Evolutionary conservation across 1,140 invertebrate species (phyloP).

Genomic region (Conopomorpha cramerella): DNA sequence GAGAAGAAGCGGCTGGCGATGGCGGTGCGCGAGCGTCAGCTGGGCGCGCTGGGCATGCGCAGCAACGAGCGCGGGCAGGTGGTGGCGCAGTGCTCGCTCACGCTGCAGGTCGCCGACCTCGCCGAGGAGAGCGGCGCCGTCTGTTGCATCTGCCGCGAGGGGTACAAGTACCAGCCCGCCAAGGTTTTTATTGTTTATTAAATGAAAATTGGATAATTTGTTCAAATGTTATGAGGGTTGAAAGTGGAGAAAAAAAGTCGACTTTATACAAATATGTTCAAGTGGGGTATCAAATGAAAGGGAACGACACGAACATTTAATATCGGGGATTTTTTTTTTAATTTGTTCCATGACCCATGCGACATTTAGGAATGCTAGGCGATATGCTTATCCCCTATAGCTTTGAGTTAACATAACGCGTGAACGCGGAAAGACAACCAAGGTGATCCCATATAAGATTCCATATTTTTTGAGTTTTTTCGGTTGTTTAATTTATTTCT

Average conservation of each 20-base stretch:
- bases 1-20: slow-evolving; percentile 97
- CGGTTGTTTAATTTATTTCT: no score
- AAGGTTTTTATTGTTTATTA: slow-evolving; percentile 60
- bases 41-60: slow-evolving; percentile 93
- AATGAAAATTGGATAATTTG: not conserved
- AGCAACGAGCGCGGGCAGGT: slow-evolving; percentile 94
- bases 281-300: not conserved
- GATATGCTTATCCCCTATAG: no score
- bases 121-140: slow-evolving; percentile 95
- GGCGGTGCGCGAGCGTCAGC: slow-evolving; percentile 95
- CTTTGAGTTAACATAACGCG: no score
- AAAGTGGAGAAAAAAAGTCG: not conserved
- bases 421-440: no score
- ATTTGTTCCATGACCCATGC: no score
- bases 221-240: no score
- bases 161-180: slow-evolving; percentile 91
- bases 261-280: no score
- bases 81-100: slow-evolving; percentile 84
- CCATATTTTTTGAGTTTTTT: no score
- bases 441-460: no score
- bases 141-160: slow-evolving; percentile 97
- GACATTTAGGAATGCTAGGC: no score
- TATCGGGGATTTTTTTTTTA: no score
- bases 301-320: no score
- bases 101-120: slow-evolving; percentile 93